Conservation (phyloP, 2,888 invertebrate genomes). For the Tiliacea aurago region DNA sequence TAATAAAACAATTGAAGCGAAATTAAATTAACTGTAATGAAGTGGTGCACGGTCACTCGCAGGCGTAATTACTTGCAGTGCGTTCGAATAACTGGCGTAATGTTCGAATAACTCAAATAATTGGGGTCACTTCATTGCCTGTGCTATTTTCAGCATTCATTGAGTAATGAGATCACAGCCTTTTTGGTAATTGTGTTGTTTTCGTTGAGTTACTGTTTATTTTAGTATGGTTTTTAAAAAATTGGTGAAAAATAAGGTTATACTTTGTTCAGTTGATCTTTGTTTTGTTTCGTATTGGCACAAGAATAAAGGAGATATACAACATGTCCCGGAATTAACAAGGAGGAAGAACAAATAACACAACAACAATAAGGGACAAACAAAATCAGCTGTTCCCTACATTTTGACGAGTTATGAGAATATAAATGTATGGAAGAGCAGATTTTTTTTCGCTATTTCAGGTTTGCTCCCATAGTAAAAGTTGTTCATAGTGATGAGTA, state of each 20-base stretch:
- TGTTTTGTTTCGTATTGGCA: background rate
- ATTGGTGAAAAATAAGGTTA: too few relatives aligned
- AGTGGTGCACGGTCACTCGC: constrained; percentile 39
- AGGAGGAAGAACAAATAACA: too few relatives aligned
- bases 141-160: constrained; percentile 16
- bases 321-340: too few relatives aligned
- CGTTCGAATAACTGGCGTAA: constrained; percentile 46
- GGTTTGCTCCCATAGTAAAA: too few relatives aligned
- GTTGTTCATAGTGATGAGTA: too few relatives aligned
- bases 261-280: background rate
- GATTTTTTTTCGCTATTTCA: too few relatives aligned
- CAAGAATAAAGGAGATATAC: background rate
- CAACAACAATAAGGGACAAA: too few relatives aligned
- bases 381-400: too few relatives aligned
- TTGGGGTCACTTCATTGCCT: constrained; percentile 19
- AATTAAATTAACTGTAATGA: constrained; percentile 44
- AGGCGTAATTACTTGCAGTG: constrained; percentile 49
- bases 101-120: constrained; percentile 39
- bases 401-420: too few relatives aligned
- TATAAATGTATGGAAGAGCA: too few relatives aligned
- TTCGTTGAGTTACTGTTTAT: background rate
- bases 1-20: constrained; percentile 22
- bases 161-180: constrained; percentile 36
- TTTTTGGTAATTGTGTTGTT: constrained; percentile 24
- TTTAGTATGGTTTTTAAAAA: background rate